Base-by-base conservation (phyloP, 2,113 vertebrate species). In the Taurulus bubalis region DNA sequence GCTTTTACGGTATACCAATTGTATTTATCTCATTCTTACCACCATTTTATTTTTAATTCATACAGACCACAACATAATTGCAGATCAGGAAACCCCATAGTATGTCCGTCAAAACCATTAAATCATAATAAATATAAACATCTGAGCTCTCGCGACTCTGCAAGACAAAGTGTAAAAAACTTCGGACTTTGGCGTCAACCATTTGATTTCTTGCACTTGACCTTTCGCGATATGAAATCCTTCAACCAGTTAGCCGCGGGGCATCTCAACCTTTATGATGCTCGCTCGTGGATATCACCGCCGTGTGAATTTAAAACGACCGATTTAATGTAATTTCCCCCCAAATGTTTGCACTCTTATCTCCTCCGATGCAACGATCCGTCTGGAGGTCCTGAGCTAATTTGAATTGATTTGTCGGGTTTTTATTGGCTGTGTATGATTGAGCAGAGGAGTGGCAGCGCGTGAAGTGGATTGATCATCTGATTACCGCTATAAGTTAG, bases 311-410 rank as follows among this genome's bases (percentile, higher is more conserved):
- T 36, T 55, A 26, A 72, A 22, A 38, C 62, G 80, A 90, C 85
- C 78, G 90, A 87, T 55, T 84, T 77, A 28, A 72, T 87, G 55
- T 85, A 63, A 81, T 86, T 86, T 86, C 45, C 47, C 49, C 4
- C 10, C n/a, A 5, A 34, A 26, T 59, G 79, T 75, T 81, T 18
- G 34, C 71, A 45, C 73, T 76, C n/a, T 36, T 36, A 32, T 76
- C 45, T 59, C 68, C 49, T 87, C 71, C 77, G 64, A 68, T 38
- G 51, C 42, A 11, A 28, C n/a, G 3, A 74, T 68, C 66, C 26
- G 68, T 82, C 83, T 56, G 28, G 2, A 83, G 42, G 59, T 47
- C 60, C 45, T 47, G 51, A 75, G 34, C 34, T 74, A 56, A 89
- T 79, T 73, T 78, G 40, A 42, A 75, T 71, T 42, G 20, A 85